Conservation (phyloP, 2,888 invertebrate species). For the Dysmachus trigonus region DNA sequence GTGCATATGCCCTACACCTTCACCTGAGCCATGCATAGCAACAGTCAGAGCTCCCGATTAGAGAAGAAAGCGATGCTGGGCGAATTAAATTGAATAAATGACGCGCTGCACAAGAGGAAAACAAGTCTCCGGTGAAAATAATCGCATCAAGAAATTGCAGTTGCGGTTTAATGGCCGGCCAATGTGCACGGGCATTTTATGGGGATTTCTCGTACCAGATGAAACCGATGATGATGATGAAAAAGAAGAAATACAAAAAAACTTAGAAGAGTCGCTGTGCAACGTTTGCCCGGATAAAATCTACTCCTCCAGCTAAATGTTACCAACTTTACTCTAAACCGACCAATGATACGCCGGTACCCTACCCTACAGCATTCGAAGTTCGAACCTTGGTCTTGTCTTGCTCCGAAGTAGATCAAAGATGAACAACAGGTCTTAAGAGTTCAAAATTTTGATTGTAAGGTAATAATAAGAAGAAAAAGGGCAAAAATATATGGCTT, state of each 20-base stretch:
- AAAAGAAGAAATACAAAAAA: not conserved
- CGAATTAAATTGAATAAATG: slow-evolving; percentile 22
- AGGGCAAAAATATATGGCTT: not conserved
- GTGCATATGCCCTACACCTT: slow-evolving; percentile 22
- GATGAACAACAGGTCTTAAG: not conserved
- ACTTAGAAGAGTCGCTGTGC: not conserved
- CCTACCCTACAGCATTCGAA: not conserved
- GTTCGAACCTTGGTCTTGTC: not conserved
- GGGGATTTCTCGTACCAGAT: not conserved
- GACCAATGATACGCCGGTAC: not conserved
- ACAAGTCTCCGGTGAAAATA: slow-evolving; percentile 33
- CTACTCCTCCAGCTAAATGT: not conserved
- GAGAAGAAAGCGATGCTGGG: slow-evolving; percentile 33
- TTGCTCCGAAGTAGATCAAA: not conserved
- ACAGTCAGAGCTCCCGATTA: slow-evolving; percentile 8
- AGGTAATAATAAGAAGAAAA: not conserved
- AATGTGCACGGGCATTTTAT: not conserved
- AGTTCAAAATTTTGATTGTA: not conserved
- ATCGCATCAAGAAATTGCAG: slow-evolving; percentile 18
- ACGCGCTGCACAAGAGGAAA: slow-evolving; percentile 4
- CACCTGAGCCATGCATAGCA: slow-evolving; percentile 28
- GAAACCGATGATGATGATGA: too few species aligned
- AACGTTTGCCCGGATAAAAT: not conserved
- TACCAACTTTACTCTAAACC: not conserved
- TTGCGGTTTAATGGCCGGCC: not conserved